These are phyloP conservation scores for Lampris megalopsis DNA, from an alignment of 2,113 vertebrate genomes.

Conservation along the genomic window DNA sequence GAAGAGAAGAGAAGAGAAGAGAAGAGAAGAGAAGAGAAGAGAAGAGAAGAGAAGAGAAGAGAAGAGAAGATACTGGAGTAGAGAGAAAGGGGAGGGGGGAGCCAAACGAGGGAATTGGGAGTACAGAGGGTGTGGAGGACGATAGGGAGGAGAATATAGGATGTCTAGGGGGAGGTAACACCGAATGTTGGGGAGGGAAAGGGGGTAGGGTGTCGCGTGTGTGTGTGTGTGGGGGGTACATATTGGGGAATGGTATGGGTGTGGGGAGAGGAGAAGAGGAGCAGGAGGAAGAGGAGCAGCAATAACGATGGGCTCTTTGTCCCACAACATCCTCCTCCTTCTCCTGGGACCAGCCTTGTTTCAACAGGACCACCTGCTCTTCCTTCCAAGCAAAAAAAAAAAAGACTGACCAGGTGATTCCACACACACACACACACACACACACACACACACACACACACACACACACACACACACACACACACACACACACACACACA, in stretches of 20 bases:
- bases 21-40: not conserved
- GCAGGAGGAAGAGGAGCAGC: conserved; percentile 4
- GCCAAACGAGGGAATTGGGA: not conserved
- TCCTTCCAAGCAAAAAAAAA: too few relatives aligned
- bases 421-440: too few relatives aligned
- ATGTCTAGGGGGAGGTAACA: too few relatives aligned
- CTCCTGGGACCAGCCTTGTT: not conserved
- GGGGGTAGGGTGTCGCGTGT: conserved; percentile 3
- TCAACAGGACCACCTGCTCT: too few relatives aligned
- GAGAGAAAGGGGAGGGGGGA: not conserved
- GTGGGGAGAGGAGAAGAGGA: not conserved
- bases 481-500: too few relatives aligned
- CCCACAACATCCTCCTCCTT: conserved; percentile 38
- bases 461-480: too few relatives aligned
- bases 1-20: not conserved
- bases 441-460: too few relatives aligned
- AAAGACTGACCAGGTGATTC: not conserved
- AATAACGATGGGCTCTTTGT: conserved; percentile 48
- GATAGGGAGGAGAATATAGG: not conserved
- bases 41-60: not conserved
- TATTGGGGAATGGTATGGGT: not conserved
- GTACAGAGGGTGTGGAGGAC: not conserved
- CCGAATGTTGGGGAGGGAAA: not conserved
- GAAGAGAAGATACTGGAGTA: conserved; percentile 8
- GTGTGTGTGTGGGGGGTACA: conserved; percentile 7